These are phyloP conservation scores for Polyodon spathula DNA, from an alignment of 2,113 vertebrate species.

Conservation along the genomic window DNA sequence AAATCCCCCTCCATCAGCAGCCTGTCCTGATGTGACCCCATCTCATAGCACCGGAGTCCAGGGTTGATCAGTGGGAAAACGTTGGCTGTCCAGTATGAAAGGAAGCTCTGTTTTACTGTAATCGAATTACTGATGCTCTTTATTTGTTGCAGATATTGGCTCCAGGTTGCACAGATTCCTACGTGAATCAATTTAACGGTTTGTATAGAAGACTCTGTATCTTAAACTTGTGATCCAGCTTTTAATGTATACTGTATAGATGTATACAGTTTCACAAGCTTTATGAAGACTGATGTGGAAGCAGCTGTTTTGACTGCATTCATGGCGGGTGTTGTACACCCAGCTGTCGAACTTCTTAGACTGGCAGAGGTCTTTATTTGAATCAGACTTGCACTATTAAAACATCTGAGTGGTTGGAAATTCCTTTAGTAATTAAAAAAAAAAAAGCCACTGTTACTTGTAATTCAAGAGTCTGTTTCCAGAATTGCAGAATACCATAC, in stretches of 20 bases:
- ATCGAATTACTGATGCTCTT: too few relatives aligned
- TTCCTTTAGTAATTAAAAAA: neutral
- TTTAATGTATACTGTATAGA: neutral
- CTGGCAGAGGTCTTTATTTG: slow-evolving; percentile 1
- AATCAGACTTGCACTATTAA: neutral
- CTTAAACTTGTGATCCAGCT: neutral
- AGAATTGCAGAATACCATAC: too few relatives aligned
- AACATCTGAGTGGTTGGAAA: neutral
- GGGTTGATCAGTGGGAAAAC: too few relatives aligned
- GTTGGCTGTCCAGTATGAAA: too few relatives aligned
- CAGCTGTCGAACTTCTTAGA: slow-evolving; percentile 7
- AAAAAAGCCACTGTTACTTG: neutral
- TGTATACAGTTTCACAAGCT: slow-evolving; percentile 6
- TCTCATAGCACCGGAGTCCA: too few relatives aligned
- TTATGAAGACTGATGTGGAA: neutral
- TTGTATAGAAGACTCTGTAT: slow-evolving; percentile 29
- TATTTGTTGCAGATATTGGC: neutral
- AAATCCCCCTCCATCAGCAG: too few relatives aligned
- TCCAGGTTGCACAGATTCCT: slow-evolving; percentile 39
- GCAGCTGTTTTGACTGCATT: slow-evolving; percentile 4
- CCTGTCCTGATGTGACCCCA: too few relatives aligned
- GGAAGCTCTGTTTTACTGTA: too few relatives aligned
- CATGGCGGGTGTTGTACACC: neutral
- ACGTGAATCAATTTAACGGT: slow-evolving; percentile 39
- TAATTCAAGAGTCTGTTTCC: neutral